A percentile compares a stretch with the other conserved stretches of the same genome.
Conservation (phyloP, 2,888 invertebrate species). For the Acanthoscelides obtectus region DNA sequence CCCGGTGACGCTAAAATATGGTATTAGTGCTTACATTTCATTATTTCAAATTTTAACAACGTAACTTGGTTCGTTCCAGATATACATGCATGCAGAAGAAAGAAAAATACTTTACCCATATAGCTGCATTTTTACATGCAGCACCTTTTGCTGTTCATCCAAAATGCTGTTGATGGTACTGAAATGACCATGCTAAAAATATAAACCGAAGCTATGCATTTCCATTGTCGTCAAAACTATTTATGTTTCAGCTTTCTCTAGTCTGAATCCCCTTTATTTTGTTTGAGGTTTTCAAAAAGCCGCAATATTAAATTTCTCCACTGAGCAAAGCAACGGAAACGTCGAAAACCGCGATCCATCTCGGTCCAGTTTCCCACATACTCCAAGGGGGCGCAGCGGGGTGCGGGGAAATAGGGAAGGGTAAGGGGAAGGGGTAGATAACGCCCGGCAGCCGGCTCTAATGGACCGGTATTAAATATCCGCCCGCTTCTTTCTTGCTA, state of each 20-base stretch:
- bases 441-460: slow-evolving; percentile 24
- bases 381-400: slow-evolving; percentile 17
- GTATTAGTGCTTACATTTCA: too few species aligned
- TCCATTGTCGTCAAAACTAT: neutral
- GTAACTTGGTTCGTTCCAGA: too few species aligned
- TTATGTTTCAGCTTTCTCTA: neutral
- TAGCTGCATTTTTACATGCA: too few species aligned
- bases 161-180: too few species aligned
- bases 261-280: neutral
- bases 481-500: slow-evolving; percentile 36
- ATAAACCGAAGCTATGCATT: neutral
- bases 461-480: slow-evolving; percentile 45
- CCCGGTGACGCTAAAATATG: too few species aligned
- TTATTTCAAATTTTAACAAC: too few species aligned
- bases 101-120: too few species aligned
- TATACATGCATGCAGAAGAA: too few species aligned
- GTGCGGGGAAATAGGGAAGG: neutral
- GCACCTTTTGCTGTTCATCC: too few species aligned
- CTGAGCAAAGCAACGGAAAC: neutral
- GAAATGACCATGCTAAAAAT: too few species aligned
- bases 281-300: neutral
- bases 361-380: slow-evolving; percentile 21
- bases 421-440: neutral
- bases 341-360: slow-evolving; percentile 13
- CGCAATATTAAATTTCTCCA: neutral